A percentile compares a stretch with the other conserved stretches of the same genome.
These are phyloP conservation scores for Rhyzopertha dominica DNA, from an alignment of 1,140 invertebrate genomes.

Conservation along the genomic window DNA sequence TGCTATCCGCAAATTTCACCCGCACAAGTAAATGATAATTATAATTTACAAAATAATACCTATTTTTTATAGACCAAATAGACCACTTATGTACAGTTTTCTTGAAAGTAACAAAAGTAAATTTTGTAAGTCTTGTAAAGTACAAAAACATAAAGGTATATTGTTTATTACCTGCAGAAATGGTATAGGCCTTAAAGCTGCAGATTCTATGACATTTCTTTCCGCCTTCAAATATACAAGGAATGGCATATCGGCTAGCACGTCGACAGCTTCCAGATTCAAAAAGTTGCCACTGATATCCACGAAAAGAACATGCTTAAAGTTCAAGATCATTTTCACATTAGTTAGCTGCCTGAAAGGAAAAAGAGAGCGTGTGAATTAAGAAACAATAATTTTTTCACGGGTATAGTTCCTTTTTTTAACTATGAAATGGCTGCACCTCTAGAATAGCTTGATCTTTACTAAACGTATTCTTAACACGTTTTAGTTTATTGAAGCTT, in stretches of 20 bases:
- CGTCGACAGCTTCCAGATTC: constrained; percentile 46
- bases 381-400: background rate
- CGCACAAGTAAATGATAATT: no score
- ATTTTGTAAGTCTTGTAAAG: background rate
- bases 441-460: no score
- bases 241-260: constrained; percentile 47
- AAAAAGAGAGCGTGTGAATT: background rate
- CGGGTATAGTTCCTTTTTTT: no score
- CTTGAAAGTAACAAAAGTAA: constrained; percentile 3
- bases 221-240: constrained; percentile 50
- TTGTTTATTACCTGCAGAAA: constrained; percentile 49
- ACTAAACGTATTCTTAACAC: no score
- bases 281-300: constrained; percentile 51
- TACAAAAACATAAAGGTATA: background rate
- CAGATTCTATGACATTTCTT: constrained; percentile 47
- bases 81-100: no score
- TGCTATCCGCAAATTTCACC: no score
- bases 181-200: constrained; percentile 46
- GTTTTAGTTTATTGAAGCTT: no score
- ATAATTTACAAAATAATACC: no score
- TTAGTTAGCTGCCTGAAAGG: constrained; percentile 48
- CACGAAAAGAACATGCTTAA: constrained; percentile 51
- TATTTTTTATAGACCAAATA: no score
- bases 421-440: no score
- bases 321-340: constrained; percentile 46